Conservation (phyloP, 2,888 invertebrate species). For the Caenorhabditis sinica region DNA sequence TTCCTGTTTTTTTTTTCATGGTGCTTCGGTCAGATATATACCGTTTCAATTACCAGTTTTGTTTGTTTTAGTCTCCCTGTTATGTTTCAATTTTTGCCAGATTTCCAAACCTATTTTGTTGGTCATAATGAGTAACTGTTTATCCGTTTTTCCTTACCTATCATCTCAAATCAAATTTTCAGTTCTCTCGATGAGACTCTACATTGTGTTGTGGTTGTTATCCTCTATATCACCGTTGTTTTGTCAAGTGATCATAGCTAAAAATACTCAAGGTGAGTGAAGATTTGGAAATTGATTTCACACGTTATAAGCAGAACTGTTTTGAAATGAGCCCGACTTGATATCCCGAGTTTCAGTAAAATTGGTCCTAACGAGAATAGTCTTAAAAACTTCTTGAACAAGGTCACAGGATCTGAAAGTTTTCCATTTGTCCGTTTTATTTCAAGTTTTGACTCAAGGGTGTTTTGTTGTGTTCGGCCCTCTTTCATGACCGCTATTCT, state of each 20-base stretch:
- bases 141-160: not conserved
- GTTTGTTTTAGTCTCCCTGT: not conserved
- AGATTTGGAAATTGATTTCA: not conserved
- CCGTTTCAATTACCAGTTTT: not conserved
- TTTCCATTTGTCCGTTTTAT: no score
- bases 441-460: no score
- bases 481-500: no score
- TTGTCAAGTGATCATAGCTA: constrained; percentile 56
- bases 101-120: not conserved
- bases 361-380: no score
- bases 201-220: not conserved
- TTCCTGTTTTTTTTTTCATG: constrained; percentile 10
- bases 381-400: no score
- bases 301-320: not conserved
- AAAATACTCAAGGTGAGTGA: constrained; percentile 58
- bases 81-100: not conserved
- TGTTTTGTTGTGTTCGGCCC: no score
- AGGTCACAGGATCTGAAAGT: no score
- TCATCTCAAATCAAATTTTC: not conserved
- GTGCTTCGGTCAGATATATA: not conserved
- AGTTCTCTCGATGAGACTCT: constrained; percentile 9
- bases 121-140: no score
- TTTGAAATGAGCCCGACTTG: no score
- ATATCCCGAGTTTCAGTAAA: no score
- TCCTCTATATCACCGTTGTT: not conserved